Evolutionary conservation across 2,888 invertebrate species (phyloP).

Genomic region (Zaprionus bogoriensis): DNA sequence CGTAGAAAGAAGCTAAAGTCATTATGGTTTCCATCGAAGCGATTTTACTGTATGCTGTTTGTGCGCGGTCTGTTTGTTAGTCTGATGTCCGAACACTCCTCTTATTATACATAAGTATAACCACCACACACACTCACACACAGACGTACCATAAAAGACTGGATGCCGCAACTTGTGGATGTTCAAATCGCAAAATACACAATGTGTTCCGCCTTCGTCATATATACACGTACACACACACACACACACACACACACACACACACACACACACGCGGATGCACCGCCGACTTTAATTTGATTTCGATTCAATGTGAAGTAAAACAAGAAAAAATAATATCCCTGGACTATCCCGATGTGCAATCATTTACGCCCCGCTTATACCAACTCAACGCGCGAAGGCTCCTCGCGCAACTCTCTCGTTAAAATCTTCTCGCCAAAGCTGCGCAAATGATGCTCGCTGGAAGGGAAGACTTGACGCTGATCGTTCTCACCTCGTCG

Average conservation of each 20-base stretch:
- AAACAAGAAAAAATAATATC: conserved; percentile 49
- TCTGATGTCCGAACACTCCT: conserved; percentile 76
- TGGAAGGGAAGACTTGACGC: conserved; percentile 60
- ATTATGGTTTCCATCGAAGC: conserved; percentile 82
- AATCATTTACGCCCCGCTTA: conserved; percentile 45
- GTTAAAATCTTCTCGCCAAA: conserved; percentile 36
- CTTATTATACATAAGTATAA: conserved; percentile 72
- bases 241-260: conserved; percentile 18
- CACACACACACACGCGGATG: conserved; percentile 40
- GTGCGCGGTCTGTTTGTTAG: conserved; percentile 74
- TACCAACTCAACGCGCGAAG: background rate
- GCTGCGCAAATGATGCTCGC: conserved; percentile 55
- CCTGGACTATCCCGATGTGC: conserved; percentile 34
- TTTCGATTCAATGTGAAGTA: conserved; percentile 69
- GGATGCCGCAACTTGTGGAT: conserved; percentile 78
- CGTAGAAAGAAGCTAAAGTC: conserved; percentile 79
- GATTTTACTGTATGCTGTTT: conserved; percentile 67
- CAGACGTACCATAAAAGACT: conserved; percentile 66
- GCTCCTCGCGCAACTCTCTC: background rate
- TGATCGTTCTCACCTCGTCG: conserved; percentile 80
- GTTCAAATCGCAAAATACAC: conserved; percentile 82
- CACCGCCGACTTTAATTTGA: conserved; percentile 72
- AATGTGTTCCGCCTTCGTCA: conserved; percentile 80
- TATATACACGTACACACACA: conserved; percentile 20
- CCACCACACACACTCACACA: conserved; percentile 29